Conservation (phyloP, 2,797 vertebrate species). For the Silurus lanzhouensis region DNA sequence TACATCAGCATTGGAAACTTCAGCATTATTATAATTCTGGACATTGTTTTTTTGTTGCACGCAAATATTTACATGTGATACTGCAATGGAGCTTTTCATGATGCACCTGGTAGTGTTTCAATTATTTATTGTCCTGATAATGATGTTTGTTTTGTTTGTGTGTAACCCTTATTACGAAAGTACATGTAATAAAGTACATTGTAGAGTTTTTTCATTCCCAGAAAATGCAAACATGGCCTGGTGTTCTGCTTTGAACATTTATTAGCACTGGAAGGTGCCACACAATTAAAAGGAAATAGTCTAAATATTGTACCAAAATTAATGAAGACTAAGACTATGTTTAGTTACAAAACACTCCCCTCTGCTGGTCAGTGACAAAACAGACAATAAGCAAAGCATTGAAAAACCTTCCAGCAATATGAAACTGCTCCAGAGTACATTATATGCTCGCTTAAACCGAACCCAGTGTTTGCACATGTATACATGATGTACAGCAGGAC, state of each 20-base stretch:
- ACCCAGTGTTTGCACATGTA: not conserved
- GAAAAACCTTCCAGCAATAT: not conserved
- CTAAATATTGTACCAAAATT: not conserved
- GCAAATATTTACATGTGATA: not conserved
- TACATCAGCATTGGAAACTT: not conserved
- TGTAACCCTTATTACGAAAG: not conserved
- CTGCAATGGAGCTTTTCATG: not conserved
- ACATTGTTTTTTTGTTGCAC: not conserved
- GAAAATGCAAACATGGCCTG: not conserved
- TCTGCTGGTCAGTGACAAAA: constrained; percentile 67
- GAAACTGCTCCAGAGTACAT: not conserved
- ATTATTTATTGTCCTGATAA: constrained; percentile 1
- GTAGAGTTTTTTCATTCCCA: not conserved
- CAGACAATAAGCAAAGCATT: not conserved
- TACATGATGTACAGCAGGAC: not conserved
- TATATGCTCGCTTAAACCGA: not conserved
- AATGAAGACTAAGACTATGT: not conserved
- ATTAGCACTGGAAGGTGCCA: not conserved
- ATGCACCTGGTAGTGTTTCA: not conserved
- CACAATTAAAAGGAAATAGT: not conserved
- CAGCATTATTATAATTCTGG: not conserved
- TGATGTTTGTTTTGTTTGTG: constrained; percentile 2
- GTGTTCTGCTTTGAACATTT: not conserved
- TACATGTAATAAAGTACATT: not conserved
- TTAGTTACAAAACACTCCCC: constrained; percentile 58